Conservation (phyloP, 2,113 vertebrate species). For the Pelobates fuscus region DNA sequence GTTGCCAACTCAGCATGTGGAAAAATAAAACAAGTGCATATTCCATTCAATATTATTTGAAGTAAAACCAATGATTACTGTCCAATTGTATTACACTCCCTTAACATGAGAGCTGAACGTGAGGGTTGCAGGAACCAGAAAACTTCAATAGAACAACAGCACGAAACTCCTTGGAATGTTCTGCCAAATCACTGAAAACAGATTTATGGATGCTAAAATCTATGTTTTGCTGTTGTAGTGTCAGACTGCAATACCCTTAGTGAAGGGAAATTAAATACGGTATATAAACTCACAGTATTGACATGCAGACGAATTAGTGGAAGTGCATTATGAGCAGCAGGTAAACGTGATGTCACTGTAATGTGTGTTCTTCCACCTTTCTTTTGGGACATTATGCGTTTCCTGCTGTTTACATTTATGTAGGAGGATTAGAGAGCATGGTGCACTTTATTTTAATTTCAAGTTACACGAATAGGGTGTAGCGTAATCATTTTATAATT, state of each 20-base stretch:
- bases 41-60: constrained; percentile 29
- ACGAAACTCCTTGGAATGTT: neutral
- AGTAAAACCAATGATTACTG: constrained; percentile 30
- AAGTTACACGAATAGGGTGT: too few species aligned
- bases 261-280: constrained; percentile 40
- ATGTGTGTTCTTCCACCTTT: too few species aligned
- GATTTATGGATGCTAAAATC: constrained; percentile 16
- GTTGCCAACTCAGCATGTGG: constrained; percentile 4
- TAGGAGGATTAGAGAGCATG: too few species aligned
- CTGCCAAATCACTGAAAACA: constrained; percentile 3
- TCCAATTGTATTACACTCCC: constrained; percentile 17
- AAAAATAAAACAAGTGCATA: constrained; percentile 12
- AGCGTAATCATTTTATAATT: too few species aligned
- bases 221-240: constrained; percentile 14
- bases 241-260: constrained; percentile 8
- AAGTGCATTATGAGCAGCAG: constrained; percentile 24
- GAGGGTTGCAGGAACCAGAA: neutral
- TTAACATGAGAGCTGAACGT: neutral
- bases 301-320: constrained; percentile 37
- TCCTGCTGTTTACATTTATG: too few species aligned
- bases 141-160: neutral
- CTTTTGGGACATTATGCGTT: too few species aligned
- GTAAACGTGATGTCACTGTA: too few species aligned
- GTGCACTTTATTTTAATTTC: too few species aligned
- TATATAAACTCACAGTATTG: constrained; percentile 40